A percentile compares a stretch with the other conserved stretches of the same genome.
Evolutionary conservation across 2,797 vertebrate genomes (phyloP).

Genomic region (Carapus acus): DNA sequence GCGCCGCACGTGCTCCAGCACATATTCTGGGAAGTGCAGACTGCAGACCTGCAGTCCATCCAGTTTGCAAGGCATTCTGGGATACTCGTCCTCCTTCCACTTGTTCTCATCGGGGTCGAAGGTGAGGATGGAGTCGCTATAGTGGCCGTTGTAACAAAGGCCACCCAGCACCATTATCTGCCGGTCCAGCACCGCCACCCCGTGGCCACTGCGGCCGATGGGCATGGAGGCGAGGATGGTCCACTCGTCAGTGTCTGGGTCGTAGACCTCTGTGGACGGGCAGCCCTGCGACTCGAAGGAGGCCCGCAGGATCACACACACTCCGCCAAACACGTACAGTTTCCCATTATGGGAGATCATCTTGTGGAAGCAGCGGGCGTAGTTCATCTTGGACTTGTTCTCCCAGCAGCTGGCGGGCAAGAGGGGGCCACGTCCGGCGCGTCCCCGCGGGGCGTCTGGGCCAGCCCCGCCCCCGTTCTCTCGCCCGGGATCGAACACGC

Average conservation of each 20-base stretch:
- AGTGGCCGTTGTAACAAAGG: constrained; percentile 98
- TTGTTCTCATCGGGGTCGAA: constrained; percentile 99
- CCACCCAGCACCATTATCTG: constrained; percentile 99
- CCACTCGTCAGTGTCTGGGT: constrained; percentile 95
- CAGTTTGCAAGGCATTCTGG: constrained; percentile 98
- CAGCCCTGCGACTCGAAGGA: constrained; percentile 99
- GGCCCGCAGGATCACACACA: constrained; percentile 94
- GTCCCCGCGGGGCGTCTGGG: constrained; percentile 72
- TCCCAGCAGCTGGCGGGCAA: constrained; percentile 93
- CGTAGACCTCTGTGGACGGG: constrained; percentile 97
- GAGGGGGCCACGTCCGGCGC: constrained; percentile 82
- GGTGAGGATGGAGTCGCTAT: constrained; percentile 98
- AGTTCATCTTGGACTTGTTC: constrained; percentile 99
- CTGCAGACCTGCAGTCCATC: constrained; percentile 99
- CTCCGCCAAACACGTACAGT: constrained; percentile 96
- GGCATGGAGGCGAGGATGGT: constrained; percentile 98
- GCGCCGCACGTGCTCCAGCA: constrained; percentile 92
- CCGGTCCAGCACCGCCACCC: constrained; percentile 92
- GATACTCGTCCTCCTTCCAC: constrained; percentile 99
- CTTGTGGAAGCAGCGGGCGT: constrained; percentile 98
- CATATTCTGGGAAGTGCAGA: constrained; percentile 95
- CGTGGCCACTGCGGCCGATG: constrained; percentile 95
- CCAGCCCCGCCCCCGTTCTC: constrained; percentile 76
- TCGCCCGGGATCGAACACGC: constrained; percentile 94
- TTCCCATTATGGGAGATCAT: constrained; percentile 99